Conservation (phyloP, 2,113 vertebrate genomes). For the Silurus meridionalis region DNA sequence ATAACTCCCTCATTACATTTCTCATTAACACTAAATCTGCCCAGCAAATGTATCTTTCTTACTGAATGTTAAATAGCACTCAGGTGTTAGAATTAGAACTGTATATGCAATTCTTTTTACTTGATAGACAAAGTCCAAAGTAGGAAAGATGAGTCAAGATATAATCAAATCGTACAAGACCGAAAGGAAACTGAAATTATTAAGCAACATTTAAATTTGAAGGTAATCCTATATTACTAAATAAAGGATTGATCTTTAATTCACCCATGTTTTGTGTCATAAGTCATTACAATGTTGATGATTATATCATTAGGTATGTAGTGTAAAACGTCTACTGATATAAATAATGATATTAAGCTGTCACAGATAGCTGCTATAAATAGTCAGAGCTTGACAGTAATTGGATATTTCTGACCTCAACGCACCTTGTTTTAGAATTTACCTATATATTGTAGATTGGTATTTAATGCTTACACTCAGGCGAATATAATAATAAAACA, state of each 20-base stretch:
- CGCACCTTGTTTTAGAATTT: too few relatives aligned
- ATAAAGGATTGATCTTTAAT: neutral
- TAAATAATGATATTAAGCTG: neutral
- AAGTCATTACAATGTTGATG: neutral
- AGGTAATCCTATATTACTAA: neutral
- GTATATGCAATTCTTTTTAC: neutral
- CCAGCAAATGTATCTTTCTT: slow-evolving; percentile 20
- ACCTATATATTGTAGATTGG: too few relatives aligned
- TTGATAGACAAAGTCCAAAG: neutral
- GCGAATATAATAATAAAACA: neutral
- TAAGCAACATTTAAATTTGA: neutral
- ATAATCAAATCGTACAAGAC: neutral
- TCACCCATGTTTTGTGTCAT: neutral
- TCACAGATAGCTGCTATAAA: neutral
- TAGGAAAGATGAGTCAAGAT: neutral
- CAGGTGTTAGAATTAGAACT: neutral
- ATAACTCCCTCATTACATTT: slow-evolving; percentile 43
- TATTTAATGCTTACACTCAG: neutral
- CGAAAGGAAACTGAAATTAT: too few relatives aligned
- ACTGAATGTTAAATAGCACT: neutral
- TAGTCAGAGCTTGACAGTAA: neutral
- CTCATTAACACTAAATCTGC: slow-evolving; percentile 57
- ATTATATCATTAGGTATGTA: neutral
- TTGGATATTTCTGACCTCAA: too few relatives aligned
- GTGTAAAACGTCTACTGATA: neutral